Conservation (phyloP, 2,113 vertebrate species). For the Eurypyga helias region DNA sequence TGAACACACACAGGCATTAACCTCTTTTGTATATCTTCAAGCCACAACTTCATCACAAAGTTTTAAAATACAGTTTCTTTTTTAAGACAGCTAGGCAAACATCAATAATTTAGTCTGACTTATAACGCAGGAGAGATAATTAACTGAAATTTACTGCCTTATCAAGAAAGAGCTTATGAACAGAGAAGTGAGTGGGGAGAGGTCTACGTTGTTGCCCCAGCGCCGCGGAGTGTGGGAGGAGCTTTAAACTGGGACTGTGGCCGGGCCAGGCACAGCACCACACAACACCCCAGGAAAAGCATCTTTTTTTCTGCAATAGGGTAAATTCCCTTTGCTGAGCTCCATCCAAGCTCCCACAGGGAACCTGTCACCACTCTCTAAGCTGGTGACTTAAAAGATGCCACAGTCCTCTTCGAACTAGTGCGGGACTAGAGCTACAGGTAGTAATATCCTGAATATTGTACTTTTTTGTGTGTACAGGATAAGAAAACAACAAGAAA, state of each 20-base stretch:
- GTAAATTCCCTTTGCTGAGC: too few species aligned
- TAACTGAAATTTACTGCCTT: neutral
- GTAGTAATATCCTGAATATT: neutral
- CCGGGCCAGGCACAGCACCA: fast-evolving
- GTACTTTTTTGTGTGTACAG: neutral
- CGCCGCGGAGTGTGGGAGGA: fast-evolving
- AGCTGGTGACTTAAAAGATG: neutral
- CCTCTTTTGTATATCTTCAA: neutral
- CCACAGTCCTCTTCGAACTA: neutral
- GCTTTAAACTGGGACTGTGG: fast-evolving
- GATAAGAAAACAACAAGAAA: neutral
- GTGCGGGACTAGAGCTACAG: fast-evolving
- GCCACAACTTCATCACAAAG: neutral
- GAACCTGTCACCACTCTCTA: neutral
- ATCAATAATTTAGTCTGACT: neutral
- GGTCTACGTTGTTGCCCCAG: neutral
- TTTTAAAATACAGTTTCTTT: neutral
- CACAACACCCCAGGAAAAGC: neutral
- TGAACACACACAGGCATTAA: neutral
- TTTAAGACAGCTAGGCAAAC: neutral
- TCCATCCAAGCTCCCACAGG: neutral
- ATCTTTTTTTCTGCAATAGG: too few species aligned
- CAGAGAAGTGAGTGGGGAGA: neutral
- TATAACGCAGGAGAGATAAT: neutral
- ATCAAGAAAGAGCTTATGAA: neutral